Base-by-base conservation (phyloP, 2,888 invertebrate species). In the Adelphocoris suturalis region DNA sequence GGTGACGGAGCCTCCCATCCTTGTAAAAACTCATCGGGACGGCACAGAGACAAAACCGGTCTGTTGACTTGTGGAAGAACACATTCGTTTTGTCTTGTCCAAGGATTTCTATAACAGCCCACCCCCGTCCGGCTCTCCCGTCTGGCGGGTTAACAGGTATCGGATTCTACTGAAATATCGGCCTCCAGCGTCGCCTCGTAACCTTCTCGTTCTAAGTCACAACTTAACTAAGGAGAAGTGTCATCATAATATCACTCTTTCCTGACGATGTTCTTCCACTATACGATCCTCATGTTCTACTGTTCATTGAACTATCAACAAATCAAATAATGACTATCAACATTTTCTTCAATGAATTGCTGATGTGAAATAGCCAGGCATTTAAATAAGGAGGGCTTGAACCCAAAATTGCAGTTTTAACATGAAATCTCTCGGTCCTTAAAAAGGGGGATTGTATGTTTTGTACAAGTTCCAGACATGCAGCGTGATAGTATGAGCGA, bases 11-110 rank as follows among this genome's bases (percentile, higher is more conserved):
- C 37, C 82, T 23, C 48, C 14, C 4, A 47, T 78, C 78, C 78
- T 46, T 52, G 86, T 86, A 86, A 86, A 86, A 86, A 86, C 86
- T 86, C 86, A 86, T 86, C 86, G 86, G 47, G 68, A 86, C 75
- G 86, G 86, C 86, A 86, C 86, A 86, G 86, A 86, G 68, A 86
- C 86, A 86, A 86, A 86, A 86, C 86, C 86, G 86, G 86, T 86
- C 86, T 75, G 68, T 86, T 86, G 86, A 86, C 86, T 86, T 75
- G 86, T 86, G 68, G 86, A 68, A 75, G 86, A 86, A 86, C 86
- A 68, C 86, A 86, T 86, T 86, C 86, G 86, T 86, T 86, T 86
- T 86, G 86, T 86, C 68, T 86, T 86, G 86, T 86, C 86, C 86
- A 86, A 86, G 86, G 86, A 86, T 86, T 86, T 86, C 86, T 86